Evolutionary conservation across 2,888 invertebrate species (phyloP).

Genomic region (Tipula confusa): DNA sequence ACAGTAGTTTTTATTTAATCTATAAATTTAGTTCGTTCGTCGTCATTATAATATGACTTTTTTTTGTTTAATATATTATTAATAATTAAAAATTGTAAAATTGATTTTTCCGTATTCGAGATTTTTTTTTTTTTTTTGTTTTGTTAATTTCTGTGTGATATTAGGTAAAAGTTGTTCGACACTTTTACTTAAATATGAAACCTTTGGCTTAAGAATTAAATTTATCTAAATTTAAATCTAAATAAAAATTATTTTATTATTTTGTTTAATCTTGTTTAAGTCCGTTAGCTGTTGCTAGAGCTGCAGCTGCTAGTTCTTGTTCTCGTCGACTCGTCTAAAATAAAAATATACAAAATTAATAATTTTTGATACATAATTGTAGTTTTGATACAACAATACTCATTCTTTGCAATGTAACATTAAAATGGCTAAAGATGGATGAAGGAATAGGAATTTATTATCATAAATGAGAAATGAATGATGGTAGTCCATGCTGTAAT

Average conservation of each 20-base stretch:
- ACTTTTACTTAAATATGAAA: not conserved
- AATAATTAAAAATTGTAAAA: constrained; percentile 29
- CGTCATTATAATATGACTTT: not conserved
- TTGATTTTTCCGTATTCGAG: constrained; percentile 33
- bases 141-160: constrained; percentile 17
- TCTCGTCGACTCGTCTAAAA: constrained; percentile 59
- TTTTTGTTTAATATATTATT: too few relatives aligned
- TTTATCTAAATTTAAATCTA: not conserved
- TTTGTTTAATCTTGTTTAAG: constrained; percentile 56
- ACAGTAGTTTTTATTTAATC: not conserved
- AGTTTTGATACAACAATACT: too few relatives aligned
- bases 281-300: constrained; percentile 57
- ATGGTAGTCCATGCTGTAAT: too few relatives aligned
- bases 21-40: not conserved
- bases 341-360: constrained; percentile 34
- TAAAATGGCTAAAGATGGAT: too few relatives aligned
- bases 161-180: constrained; percentile 4
- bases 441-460: too few relatives aligned
- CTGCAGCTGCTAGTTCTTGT: constrained; percentile 50
- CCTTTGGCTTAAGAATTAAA: constrained; percentile 17
- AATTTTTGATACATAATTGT: not conserved
- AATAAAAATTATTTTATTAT: not conserved
- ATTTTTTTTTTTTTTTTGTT: constrained; percentile 34
- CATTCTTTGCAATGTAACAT: not conserved
- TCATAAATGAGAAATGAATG: too few relatives aligned